phyloP scores from a whole-genome alignment of 2,797 vertebrate genomes.

The Vipera latastei region DNA sequence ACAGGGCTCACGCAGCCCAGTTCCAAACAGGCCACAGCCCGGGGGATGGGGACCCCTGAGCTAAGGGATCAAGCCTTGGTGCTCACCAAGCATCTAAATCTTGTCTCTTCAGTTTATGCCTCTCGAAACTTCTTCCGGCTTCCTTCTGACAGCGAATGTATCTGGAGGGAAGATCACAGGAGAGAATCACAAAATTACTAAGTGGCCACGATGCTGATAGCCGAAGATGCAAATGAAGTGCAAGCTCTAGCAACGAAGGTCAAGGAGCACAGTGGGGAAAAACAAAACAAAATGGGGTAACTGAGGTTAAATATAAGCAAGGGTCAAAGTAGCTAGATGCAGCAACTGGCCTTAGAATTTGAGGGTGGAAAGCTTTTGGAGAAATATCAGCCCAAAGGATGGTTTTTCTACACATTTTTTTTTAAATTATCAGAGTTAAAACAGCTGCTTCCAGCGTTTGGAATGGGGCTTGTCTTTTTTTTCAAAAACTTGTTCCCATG shows the following conservation, averaged over 20 bases:
- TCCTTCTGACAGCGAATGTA: slow-evolving; percentile 98
- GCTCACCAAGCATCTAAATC: slow-evolving; percentile 91
- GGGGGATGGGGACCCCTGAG: neutral
- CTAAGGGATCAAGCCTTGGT: neutral
- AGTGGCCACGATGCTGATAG: too few relatives aligned
- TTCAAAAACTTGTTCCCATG: neutral
- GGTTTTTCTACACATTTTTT: neutral
- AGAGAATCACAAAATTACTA: neutral
- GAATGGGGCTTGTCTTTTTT: neutral
- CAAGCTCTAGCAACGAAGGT: too few relatives aligned
- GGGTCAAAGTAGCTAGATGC: neutral
- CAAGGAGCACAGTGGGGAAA: too few relatives aligned
- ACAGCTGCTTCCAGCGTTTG: neutral
- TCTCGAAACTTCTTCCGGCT: slow-evolving; percentile 86
- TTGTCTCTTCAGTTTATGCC: slow-evolving; percentile 92
- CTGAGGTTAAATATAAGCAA: neutral
- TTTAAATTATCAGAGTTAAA: neutral
- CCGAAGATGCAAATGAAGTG: too few relatives aligned
- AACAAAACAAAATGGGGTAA: too few relatives aligned
- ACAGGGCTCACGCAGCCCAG: neutral
- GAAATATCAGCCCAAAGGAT: neutral
- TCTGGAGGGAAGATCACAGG: slow-evolving; percentile 63
- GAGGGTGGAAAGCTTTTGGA: neutral
- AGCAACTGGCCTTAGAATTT: neutral
- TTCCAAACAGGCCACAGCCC: neutral